Percentiles rank a stretch among this genome's conserved stretches.
Conservation (phyloP, 2,113 vertebrate genomes). For the Ailuropoda melanoleuca region DNA sequence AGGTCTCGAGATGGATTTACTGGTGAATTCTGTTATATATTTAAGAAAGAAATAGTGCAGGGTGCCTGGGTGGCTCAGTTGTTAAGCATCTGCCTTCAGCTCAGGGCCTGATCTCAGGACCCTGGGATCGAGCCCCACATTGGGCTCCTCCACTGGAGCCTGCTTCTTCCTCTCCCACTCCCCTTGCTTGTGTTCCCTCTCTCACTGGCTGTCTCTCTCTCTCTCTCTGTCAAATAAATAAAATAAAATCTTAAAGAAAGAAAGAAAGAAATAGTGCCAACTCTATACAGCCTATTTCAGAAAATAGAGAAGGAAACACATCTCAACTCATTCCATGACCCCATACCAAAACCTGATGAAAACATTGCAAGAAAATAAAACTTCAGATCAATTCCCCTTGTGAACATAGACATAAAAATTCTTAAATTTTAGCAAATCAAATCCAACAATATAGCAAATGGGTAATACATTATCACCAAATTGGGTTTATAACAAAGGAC, state of each 20-base stretch:
- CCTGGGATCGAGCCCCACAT: too few relatives aligned
- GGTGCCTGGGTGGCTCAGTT: too few relatives aligned
- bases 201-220: too few relatives aligned
- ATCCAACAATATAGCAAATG: not conserved
- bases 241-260: too few relatives aligned
- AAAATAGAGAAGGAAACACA: not conserved
- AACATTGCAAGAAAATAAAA: not conserved
- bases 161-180: too few relatives aligned
- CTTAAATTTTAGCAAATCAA: slow-evolving; percentile 40
- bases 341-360: not conserved
- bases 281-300: not conserved
- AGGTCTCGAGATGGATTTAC: not conserved
- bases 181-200: too few relatives aligned
- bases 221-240: too few relatives aligned
- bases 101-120: too few relatives aligned
- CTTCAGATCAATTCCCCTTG: not conserved
- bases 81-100: too few relatives aligned
- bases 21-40: not conserved
- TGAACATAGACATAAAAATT: not conserved
- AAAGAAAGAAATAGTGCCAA: not conserved
- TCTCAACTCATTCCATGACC: not conserved
- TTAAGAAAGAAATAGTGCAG: slow-evolving; percentile 4
- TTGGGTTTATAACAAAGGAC: not conserved
- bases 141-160: too few relatives aligned
- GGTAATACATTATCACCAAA: not conserved